A percentile compares a stretch with the other conserved stretches of the same genome.
phyloP scores from a whole-genome alignment of 2,113 vertebrate species.

The Chunga burmeisteri region DNA sequence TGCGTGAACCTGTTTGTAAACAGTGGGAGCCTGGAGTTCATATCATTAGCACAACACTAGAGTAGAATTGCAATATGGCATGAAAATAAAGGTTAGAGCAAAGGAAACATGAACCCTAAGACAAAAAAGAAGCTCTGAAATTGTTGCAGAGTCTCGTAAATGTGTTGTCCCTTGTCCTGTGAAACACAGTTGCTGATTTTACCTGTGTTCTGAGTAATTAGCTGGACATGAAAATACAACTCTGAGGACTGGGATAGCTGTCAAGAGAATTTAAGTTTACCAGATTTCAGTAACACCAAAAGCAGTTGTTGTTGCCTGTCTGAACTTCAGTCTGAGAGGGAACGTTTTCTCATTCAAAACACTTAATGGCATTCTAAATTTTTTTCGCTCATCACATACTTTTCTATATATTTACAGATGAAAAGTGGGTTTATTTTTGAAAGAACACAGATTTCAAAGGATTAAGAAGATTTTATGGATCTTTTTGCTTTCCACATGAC shows the following conservation, averaged over 20 bases:
- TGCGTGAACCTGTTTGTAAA: not conserved
- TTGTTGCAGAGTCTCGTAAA: not conserved
- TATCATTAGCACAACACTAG: not conserved
- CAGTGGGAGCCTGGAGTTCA: not conserved
- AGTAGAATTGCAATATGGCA: not conserved
- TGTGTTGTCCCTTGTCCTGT: not conserved
- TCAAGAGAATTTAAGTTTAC: not conserved
- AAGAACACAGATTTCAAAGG: not conserved
- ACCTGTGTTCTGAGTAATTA: not conserved
- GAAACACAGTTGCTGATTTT: not conserved
- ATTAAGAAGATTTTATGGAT: not conserved
- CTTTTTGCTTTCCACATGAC: not conserved
- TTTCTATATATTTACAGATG: not conserved
- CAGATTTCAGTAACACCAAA: not conserved
- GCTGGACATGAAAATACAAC: not conserved
- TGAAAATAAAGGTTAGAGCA: not conserved
- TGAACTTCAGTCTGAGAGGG: not conserved
- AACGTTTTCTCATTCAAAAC: not conserved
- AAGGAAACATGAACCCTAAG: not conserved
- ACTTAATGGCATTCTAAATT: not conserved
- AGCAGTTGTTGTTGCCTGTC: not conserved
- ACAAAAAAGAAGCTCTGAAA: not conserved
- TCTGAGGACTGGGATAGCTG: not conserved
- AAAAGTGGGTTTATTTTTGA: not conserved
- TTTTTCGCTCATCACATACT: not conserved